phyloP scores from a whole-genome alignment of 2,113 vertebrate genomes.

The Hypanus sabinus region DNA sequence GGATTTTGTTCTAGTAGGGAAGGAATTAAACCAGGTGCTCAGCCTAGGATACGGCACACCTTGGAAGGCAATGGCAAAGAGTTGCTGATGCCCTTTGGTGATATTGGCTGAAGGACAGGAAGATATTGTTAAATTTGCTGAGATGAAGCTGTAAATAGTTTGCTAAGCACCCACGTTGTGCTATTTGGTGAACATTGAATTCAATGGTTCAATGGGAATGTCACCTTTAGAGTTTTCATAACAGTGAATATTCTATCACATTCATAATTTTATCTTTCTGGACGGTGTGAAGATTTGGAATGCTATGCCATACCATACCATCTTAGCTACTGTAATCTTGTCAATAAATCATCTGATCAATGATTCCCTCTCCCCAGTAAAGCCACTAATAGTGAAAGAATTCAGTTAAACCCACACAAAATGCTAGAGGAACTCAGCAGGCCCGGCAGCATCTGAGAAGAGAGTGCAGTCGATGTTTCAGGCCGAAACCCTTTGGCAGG shows the following conservation, averaged over 20 bases:
- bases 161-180: not conserved
- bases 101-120: not conserved
- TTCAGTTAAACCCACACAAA: not conserved
- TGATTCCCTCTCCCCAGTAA: not conserved
- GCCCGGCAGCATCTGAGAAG: no score
- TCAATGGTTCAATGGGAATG: not conserved
- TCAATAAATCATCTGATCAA: not conserved
- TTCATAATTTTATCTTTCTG: not conserved
- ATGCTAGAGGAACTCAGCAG: no score
- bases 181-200: not conserved
- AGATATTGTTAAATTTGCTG: not conserved
- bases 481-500: no score
- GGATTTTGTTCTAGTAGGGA: not conserved
- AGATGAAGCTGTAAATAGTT: not conserved
- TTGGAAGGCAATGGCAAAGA: not conserved
- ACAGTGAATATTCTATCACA: not conserved
- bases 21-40: not conserved
- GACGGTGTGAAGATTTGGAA: not conserved
- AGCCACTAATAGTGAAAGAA: not conserved
- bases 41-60: not conserved
- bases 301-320: not conserved
- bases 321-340: not conserved
- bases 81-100: not conserved
- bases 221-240: not conserved
- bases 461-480: no score